These are phyloP conservation scores for Prochilodus magdalenae DNA, from an alignment of 2,113 vertebrate species.

Conservation along the genomic window DNA sequence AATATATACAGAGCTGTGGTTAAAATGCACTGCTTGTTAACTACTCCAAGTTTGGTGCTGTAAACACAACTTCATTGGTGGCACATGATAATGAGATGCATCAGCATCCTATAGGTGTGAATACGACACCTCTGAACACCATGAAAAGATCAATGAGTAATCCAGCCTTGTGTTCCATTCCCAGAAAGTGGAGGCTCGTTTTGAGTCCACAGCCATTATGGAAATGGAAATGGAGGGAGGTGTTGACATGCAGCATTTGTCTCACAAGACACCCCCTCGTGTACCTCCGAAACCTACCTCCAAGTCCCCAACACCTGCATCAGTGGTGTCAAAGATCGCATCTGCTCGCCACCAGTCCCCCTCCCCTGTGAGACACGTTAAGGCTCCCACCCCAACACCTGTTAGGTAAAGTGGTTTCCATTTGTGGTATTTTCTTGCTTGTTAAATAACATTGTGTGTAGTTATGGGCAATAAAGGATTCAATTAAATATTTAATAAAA, in stretches of 20 bases:
- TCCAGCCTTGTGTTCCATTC: slow-evolving; percentile 31
- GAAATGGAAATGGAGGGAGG: slow-evolving; percentile 85
- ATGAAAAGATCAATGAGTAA: background rate
- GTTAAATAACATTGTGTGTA: background rate
- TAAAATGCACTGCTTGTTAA: too few relatives aligned
- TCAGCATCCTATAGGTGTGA: background rate
- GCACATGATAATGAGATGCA: too few relatives aligned
- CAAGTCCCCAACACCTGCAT: slow-evolving; percentile 87
- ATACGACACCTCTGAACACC: background rate
- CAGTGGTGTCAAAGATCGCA: slow-evolving; percentile 80
- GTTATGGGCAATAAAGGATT: background rate
- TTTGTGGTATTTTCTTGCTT: background rate
- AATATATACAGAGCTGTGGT: too few relatives aligned
- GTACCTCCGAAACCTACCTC: slow-evolving; percentile 89
- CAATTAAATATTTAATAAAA: too few relatives aligned
- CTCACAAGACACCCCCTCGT: slow-evolving; percentile 92
- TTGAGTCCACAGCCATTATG: slow-evolving; percentile 85
- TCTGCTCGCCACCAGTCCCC: slow-evolving; percentile 90
- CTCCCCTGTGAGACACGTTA: slow-evolving; percentile 93
- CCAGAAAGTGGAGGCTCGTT: slow-evolving; percentile 89
- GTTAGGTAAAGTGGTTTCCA: slow-evolving; percentile 81
- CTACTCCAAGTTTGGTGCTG: too few relatives aligned
- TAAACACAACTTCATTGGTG: too few relatives aligned
- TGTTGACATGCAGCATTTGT: slow-evolving; percentile 79
- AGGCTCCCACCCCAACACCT: slow-evolving; percentile 88